A percentile compares a stretch with the other conserved stretches of the same genome.
These are phyloP conservation scores for Tethya wilhelma DNA, from an alignment of 37 sponge, comb jelly and placozoan genomes.

Conservation along the genomic window DNA sequence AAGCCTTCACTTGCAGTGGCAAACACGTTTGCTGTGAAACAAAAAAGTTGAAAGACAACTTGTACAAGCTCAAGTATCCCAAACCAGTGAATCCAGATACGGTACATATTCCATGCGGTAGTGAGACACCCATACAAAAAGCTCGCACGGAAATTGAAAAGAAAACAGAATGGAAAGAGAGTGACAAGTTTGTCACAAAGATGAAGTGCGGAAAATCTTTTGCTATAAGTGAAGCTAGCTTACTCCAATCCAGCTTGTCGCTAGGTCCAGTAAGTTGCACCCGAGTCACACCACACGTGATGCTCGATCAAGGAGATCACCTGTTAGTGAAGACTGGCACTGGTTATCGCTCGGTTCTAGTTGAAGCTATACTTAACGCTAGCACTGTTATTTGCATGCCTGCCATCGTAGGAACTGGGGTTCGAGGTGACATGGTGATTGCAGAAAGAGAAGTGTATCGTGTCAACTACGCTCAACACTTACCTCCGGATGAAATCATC, in stretches of 20 bases:
- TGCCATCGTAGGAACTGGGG: background rate
- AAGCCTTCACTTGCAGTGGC: background rate
- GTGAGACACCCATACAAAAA: background rate
- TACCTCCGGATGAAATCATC: background rate
- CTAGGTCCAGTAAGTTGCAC: background rate
- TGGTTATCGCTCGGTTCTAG: background rate
- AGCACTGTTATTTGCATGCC: background rate
- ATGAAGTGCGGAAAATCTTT: background rate
- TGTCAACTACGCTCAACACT: background rate
- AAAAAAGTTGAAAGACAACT: background rate
- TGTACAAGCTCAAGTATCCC: background rate
- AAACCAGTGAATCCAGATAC: too few species aligned
- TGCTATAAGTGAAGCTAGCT: background rate
- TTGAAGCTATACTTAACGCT: background rate
- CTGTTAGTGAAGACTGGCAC: background rate
- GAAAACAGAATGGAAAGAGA: background rate
- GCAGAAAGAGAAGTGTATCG: conserved; percentile 14
- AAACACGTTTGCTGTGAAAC: background rate
- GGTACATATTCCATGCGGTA: background rate
- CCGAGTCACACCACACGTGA: background rate
- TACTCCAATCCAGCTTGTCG: background rate
- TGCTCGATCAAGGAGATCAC: conserved; percentile 20
- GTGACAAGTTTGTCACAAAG: conserved; percentile 2
- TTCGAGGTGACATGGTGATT: background rate
- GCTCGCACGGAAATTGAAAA: background rate